Conservation (phyloP, 2,797 vertebrate species). For the Ficedula albicollis region DNA sequence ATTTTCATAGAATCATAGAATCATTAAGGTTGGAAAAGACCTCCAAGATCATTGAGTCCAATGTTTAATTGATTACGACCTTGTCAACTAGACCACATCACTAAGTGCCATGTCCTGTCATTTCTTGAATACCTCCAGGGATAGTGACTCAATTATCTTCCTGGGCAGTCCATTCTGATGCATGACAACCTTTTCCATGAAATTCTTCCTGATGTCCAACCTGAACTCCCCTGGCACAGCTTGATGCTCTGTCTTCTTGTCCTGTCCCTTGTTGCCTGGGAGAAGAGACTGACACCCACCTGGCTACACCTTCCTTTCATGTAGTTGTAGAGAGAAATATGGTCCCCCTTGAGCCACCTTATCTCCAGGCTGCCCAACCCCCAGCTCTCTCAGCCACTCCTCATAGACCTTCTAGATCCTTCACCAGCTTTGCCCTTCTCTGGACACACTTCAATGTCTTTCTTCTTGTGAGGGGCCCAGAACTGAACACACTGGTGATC, state of each 20-base stretch:
- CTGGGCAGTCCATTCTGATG: background rate
- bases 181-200: background rate
- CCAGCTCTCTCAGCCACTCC: background rate
- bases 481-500: background rate
- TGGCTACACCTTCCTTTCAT: background rate
- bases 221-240: background rate
- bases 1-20: background rate
- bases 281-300: background rate
- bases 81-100: background rate
- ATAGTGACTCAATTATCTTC: background rate
- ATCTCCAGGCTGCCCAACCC: background rate
- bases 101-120: background rate
- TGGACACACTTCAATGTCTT: background rate
- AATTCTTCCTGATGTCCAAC: background rate
- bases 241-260: background rate
- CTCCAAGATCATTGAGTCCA: background rate
- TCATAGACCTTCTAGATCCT: background rate
- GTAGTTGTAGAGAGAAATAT: background rate
- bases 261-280: background rate
- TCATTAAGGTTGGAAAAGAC: background rate
- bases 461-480: background rate
- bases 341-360: background rate
- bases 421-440: background rate
- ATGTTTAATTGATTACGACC: background rate
- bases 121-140: background rate